Base-by-base conservation (phyloP, 2,797 vertebrate genomes). In the Gouania willdenowi region DNA sequence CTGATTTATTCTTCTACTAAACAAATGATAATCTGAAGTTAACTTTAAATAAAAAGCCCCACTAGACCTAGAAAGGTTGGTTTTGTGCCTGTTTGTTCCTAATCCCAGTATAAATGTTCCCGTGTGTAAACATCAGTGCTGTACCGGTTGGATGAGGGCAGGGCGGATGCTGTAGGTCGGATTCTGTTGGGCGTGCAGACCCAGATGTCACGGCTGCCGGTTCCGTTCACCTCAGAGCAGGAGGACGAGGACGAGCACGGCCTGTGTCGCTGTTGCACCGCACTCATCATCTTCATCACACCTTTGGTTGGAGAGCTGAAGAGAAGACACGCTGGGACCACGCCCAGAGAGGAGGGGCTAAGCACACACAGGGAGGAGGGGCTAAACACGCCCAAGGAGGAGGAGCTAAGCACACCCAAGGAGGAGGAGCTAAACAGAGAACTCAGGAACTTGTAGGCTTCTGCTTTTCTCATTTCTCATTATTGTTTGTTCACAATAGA, bases 371-470 rank as follows among this genome's bases (percentile, higher is more conserved):
- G 52, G 31, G 73, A 81, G 8, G 67, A 63, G 19, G 86, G 89
- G 67, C 61, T 95, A 42, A 92, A 86, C n/a, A n/a, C n/a, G n/a
- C n/a, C n/a, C n/a, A 66, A 52, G 31, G 73, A 81, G 8, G 67
- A 63, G 19, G 86, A 89, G 67, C 61, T 95, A 42, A 92, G 14
- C 13, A 14, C 19, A 20, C 19, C 6, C 20, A 66, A 52, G 31
- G 73, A 81, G 8, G 67, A 63, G 19, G 86, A 89, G 67, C 61
- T 95, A 42, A 92, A 86, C 79, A 81, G 81, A 25, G 93, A 94
- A 62, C 75, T 99, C 60, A 35, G 94, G 20, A 91, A 90, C 65
- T 97, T 96, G 95, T 98, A 88, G 59, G 95, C n/a, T n/a, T n/a
- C n/a, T n/a, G n/a, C n/a, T n/a, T n/a, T n/a, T n/a, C n/a, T n/a